Conservation (phyloP, 2,797 vertebrate genomes). For the Lutjanus argentimaculatus region DNA sequence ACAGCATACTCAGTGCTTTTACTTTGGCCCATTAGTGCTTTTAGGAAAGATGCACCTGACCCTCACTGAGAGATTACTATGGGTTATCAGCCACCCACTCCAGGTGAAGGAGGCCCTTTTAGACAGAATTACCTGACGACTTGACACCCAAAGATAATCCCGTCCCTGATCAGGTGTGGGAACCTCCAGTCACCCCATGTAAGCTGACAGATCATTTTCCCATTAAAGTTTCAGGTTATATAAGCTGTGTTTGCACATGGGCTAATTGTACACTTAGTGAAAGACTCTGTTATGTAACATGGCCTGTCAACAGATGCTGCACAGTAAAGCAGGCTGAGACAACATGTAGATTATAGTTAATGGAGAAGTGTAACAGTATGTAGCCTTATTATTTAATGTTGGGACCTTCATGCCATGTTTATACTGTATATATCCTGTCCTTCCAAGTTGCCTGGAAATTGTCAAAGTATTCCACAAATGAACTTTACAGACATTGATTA, state of each 20-base stretch:
- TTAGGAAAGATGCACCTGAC: slow-evolving; percentile 14
- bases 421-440: not conserved
- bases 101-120: slow-evolving; percentile 34
- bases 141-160: slow-evolving; percentile 68
- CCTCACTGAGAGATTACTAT: slow-evolving; percentile 21
- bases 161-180: slow-evolving; percentile 57
- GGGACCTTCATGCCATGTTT: not conserved
- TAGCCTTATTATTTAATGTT: not conserved
- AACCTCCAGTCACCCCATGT: slow-evolving; percentile 62
- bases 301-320: not conserved
- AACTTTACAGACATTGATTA: not conserved
- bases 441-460: not conserved
- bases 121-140: slow-evolving; percentile 55
- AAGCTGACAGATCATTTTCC: slow-evolving; percentile 74
- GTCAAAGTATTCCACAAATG: not conserved
- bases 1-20: not conserved
- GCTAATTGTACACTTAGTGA: slow-evolving; percentile 66
- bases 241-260: slow-evolving; percentile 70
- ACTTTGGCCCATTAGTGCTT: not conserved
- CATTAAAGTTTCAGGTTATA: slow-evolving; percentile 79
- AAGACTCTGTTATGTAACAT: slow-evolving; percentile 48
- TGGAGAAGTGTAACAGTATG: not conserved
- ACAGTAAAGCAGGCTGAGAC: not conserved
- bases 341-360: not conserved
- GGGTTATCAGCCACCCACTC: slow-evolving; percentile 12